These are phyloP conservation scores for Synanthedon andrenaeformis DNA, from an alignment of 2,888 invertebrate species.

Conservation along the genomic window DNA sequence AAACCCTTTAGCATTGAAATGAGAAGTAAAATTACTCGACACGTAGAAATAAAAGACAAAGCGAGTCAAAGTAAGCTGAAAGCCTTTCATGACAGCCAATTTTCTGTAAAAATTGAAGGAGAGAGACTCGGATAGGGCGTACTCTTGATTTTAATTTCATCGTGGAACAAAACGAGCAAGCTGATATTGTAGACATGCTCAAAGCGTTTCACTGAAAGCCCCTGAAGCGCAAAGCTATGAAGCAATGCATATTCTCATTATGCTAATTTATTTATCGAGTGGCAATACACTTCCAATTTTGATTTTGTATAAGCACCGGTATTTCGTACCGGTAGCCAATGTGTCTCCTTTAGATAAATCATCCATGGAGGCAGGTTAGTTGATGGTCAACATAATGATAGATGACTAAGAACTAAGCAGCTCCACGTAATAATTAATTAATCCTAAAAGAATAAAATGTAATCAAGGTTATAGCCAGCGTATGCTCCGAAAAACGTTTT, in stretches of 20 bases:
- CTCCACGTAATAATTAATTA: too few relatives aligned
- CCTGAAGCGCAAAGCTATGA: slow-evolving; percentile 5
- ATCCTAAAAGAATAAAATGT: too few relatives aligned
- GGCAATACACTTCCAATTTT: too few relatives aligned
- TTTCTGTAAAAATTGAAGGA: slow-evolving; percentile 20
- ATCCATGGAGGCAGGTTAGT: too few relatives aligned
- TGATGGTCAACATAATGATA: too few relatives aligned
- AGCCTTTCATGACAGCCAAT: slow-evolving; percentile 18
- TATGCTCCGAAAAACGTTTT: too few relatives aligned
- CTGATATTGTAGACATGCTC: slow-evolving; percentile 13
- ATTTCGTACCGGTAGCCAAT: too few relatives aligned
- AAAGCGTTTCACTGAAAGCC: slow-evolving; percentile 12
- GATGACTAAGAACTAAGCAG: too few relatives aligned
- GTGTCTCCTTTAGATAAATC: too few relatives aligned
- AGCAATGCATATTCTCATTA: neutral
- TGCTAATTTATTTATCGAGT: too few relatives aligned
- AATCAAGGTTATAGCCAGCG: too few relatives aligned
- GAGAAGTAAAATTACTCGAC: slow-evolving; percentile 8
- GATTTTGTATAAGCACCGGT: too few relatives aligned
- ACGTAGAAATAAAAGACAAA: neutral
- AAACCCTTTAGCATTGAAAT: slow-evolving; percentile 1
- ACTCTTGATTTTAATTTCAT: slow-evolving; percentile 30
- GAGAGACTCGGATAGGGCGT: slow-evolving; percentile 9
- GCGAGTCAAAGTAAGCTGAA: slow-evolving; percentile 10
- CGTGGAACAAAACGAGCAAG: slow-evolving; percentile 23